These are phyloP conservation scores for Aythya baeri DNA, from an alignment of 2,113 vertebrate species.

Conservation along the genomic window DNA sequence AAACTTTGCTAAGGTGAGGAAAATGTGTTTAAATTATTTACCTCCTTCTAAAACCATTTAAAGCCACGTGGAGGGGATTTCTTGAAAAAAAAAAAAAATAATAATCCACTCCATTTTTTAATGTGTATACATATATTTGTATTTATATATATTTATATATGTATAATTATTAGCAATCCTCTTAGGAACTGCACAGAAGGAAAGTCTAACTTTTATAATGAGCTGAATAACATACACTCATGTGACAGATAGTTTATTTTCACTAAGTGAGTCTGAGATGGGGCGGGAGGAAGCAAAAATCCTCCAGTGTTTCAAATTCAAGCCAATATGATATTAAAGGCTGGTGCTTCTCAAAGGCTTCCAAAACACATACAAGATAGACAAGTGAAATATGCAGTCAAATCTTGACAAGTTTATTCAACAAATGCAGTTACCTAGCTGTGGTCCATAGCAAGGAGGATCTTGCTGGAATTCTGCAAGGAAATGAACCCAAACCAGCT, in stretches of 20 bases:
- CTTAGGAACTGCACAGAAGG: not conserved
- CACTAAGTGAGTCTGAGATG: not conserved
- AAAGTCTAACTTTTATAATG: not conserved
- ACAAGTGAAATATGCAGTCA: not conserved
- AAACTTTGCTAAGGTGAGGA: not conserved
- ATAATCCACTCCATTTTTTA: not conserved
- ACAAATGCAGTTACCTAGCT: not conserved
- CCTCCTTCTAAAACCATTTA: not conserved
- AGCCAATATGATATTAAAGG: not conserved
- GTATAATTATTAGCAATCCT: not conserved
- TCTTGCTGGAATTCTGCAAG: not conserved
- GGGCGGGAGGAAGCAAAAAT: not conserved
- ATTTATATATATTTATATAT: not conserved
- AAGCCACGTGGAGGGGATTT: fast-evolving
- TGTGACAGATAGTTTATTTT: constrained; percentile 28
- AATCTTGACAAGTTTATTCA: not conserved
- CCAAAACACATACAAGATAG: not conserved
- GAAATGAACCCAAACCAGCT: not conserved
- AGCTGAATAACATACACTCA: not conserved
- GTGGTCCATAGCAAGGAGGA: not conserved
- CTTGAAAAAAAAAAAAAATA: not conserved
- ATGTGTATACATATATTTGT: not conserved
- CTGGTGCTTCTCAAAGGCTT: constrained; percentile 1
- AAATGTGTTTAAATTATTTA: not conserved
- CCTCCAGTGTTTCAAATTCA: not conserved